phyloP scores from a whole-genome alignment of 2,113 vertebrate genomes.

The Microcebus lehilahytsara region DNA sequence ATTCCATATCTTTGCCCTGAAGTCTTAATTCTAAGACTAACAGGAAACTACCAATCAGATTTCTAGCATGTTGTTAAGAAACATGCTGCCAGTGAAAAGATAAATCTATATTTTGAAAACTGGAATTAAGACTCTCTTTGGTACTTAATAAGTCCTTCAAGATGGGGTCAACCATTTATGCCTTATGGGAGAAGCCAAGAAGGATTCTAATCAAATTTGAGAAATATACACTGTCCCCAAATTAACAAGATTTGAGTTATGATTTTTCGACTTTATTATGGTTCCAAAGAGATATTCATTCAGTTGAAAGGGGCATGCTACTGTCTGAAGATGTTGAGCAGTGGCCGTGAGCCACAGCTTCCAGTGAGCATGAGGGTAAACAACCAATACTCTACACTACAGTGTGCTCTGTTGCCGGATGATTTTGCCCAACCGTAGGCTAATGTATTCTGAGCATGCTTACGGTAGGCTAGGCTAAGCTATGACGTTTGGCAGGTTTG shows the following conservation, averaged over 20 bases:
- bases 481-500: neutral
- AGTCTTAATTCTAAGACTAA: constrained; percentile 19
- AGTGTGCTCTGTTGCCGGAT: neutral
- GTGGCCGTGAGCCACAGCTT: neutral
- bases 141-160: neutral
- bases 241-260: neutral
- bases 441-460: neutral
- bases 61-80: constrained; percentile 26
- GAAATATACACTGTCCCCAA: neutral
- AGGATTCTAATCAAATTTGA: neutral
- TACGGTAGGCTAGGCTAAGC: neutral
- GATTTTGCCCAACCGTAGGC: neutral
- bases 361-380: neutral
- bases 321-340: neutral
- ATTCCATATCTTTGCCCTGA: constrained; percentile 1
- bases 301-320: neutral
- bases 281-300: neutral
- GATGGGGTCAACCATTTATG: neutral
- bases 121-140: constrained; percentile 4
- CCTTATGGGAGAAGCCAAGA: neutral
- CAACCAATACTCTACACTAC: neutral
- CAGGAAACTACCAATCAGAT: constrained; percentile 5
- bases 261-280: neutral
- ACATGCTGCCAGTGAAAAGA: neutral
- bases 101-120: constrained; percentile 18